Base-by-base conservation (phyloP, 2,113 vertebrate genomes). In the Nycticorax nycticorax region DNA sequence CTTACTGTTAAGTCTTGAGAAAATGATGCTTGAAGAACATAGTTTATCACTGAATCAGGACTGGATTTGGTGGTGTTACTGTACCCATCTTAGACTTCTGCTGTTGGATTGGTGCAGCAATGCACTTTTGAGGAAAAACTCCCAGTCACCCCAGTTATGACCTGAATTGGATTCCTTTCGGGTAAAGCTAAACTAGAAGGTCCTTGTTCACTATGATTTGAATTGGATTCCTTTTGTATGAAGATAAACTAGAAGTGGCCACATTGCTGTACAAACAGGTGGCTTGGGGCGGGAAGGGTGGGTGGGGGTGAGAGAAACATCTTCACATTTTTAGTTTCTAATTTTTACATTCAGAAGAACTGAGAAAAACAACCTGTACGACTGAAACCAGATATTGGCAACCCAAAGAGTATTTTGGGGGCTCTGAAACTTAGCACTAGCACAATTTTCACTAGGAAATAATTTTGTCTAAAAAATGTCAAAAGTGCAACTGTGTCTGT, bases 221-320 rank as follows among this genome's bases (percentile, higher is more conserved):
- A 78, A 48, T 3, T 63, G 20, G 3, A 35, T 95, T 89, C 5
- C 12, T 79, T 83, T 68, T 37, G 33, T 14, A 16, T 83, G 37
- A 56, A 35, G 30, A 12, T 33, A 41, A 69, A 24, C 12, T 14
- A 6, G 28, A 62, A 86, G 8, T 37, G 20, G 45, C 27, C 9
- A 9, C 32, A 22, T 55, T 22, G 71, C 4, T 33, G 19, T 24
- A 45, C 6, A 2, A 60, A 39, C 5, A 64, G 10, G 17, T 63
- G 47, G 20, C 41, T 63, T 6, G 2, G 1, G 57, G 26, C 12
- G 4, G 2, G 1, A 8, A 17, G 6, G 2, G 1, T 33, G 6
- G 2, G 1, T 33, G 26, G 14, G 4, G 2, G n/a, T n/a, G n/a
- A n/a, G 1, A 10, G 21, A 48, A 56, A 23, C 48, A 16, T 2